Percentiles rank a stretch among this genome's conserved stretches.
Conservation (phyloP, 2,797 vertebrate species). For the Varecia variegata region DNA sequence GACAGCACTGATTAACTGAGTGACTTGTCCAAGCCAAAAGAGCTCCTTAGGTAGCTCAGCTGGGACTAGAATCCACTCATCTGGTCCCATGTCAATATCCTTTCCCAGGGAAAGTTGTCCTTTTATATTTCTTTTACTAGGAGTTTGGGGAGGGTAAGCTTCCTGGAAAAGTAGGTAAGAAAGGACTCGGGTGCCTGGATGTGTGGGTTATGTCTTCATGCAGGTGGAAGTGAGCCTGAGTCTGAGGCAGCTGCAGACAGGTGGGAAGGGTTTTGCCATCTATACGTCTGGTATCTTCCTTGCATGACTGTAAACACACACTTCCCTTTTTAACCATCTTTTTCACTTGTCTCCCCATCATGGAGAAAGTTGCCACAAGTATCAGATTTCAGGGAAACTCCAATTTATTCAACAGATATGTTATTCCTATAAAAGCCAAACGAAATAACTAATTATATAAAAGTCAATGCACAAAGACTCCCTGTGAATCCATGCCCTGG, state of each 20-base stretch:
- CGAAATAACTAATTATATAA: neutral
- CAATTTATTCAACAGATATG: slow-evolving; percentile 3
- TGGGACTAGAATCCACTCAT: neutral
- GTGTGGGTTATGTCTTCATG: neutral
- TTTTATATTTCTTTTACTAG: neutral
- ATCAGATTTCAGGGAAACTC: slow-evolving; percentile 41
- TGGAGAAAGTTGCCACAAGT: neutral
- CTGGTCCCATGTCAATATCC: neutral
- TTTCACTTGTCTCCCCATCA: neutral
- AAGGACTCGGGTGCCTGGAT: neutral
- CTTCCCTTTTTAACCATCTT: neutral
- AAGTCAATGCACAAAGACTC: slow-evolving; percentile 12
- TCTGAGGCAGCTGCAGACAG: neutral
- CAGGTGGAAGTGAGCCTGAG: neutral
- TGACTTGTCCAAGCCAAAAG: neutral
- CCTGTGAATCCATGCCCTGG: neutral
- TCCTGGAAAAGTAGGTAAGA: neutral
- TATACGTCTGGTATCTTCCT: neutral
- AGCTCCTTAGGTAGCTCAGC: neutral
- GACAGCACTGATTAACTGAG: neutral
- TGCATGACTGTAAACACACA: neutral
- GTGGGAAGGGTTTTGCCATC: neutral
- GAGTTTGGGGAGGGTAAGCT: neutral
- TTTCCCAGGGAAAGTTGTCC: neutral
- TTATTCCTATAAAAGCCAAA: slow-evolving; percentile 47